A percentile compares a stretch with the other conserved stretches of the same genome.
phyloP scores from a whole-genome alignment of 2,797 vertebrate species.

The Halcyon chelicuti region DNA sequence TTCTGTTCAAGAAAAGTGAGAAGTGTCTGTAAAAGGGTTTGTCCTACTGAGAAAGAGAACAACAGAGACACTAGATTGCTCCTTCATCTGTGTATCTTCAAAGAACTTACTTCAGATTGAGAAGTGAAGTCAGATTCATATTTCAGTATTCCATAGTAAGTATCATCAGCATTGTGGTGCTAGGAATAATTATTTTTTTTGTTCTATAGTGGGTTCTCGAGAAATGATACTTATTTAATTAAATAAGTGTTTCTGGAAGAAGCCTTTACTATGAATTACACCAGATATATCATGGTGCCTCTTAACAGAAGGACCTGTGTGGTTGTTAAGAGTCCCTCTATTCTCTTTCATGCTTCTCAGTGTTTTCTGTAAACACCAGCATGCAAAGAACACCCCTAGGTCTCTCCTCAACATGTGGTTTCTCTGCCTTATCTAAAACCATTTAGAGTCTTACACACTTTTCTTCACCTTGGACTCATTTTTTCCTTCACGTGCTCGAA shows the following conservation, averaged over 20 bases:
- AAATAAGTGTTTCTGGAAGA: not conserved
- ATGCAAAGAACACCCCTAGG: accelerated
- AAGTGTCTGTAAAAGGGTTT: not conserved
- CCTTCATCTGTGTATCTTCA: not conserved
- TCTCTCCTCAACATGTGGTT: not conserved
- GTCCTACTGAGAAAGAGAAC: not conserved
- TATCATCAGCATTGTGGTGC: not conserved
- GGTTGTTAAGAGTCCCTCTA: not conserved
- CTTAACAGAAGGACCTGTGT: not conserved
- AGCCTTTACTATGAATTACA: not conserved
- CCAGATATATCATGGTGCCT: not conserved
- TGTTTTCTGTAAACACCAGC: not conserved
- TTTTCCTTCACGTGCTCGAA: not conserved
- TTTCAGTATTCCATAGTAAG: not conserved
- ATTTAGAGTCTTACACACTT: not conserved
- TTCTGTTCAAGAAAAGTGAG: not conserved
- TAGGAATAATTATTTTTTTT: not conserved
- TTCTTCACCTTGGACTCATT: not conserved
- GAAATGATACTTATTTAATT: not conserved
- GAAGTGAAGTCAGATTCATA: not conserved
- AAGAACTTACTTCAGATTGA: not conserved
- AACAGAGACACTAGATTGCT: not conserved
- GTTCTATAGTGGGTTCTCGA: not conserved
- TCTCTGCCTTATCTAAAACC: not conserved
- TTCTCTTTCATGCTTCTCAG: not conserved